Conservation (phyloP, 2,113 vertebrate genomes). For the Blennius ocellaris region DNA sequence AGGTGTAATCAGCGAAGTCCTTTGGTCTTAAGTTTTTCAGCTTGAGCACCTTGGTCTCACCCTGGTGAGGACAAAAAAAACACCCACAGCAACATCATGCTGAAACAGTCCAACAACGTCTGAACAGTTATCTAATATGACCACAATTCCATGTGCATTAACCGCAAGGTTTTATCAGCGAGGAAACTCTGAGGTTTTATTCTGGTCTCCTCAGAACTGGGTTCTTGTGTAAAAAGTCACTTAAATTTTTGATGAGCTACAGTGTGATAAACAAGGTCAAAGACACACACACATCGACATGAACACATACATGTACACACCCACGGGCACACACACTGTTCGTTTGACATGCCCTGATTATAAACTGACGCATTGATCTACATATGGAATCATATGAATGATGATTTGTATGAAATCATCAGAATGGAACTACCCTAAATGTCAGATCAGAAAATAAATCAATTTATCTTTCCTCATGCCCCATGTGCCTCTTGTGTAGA, state of each 20-base stretch:
- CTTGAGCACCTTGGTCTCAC: conserved; percentile 98
- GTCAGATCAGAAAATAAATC: conserved; percentile 37
- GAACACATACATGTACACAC: conserved; percentile 1
- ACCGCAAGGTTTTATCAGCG: neutral
- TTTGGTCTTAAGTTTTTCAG: conserved; percentile 95
- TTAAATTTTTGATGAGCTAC: conserved; percentile 51
- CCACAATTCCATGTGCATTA: neutral
- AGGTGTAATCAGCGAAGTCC: conserved; percentile 96
- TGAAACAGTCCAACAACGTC: neutral
- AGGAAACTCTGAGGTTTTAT: conserved; percentile 8
- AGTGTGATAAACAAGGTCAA: conserved; percentile 41
- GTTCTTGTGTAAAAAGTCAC: conserved; percentile 43
- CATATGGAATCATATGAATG: conserved; percentile 35
- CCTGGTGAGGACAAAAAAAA: conserved; percentile 77
- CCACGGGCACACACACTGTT: neutral
- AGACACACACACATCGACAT: conserved; percentile 28
- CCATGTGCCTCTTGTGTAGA: conserved; percentile 8
- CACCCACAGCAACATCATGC: neutral
- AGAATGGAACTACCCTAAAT: conserved; percentile 56
- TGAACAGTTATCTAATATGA: neutral
- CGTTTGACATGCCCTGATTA: conserved; percentile 36
- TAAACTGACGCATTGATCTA: conserved; percentile 25
- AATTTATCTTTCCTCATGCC: neutral
- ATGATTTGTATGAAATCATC: conserved; percentile 39
- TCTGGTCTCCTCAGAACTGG: conserved; percentile 40